A percentile compares a stretch with the other conserved stretches of the same genome.
Conservation (phyloP, 2,113 vertebrate genomes). For the Xyrauchen texanus region DNA sequence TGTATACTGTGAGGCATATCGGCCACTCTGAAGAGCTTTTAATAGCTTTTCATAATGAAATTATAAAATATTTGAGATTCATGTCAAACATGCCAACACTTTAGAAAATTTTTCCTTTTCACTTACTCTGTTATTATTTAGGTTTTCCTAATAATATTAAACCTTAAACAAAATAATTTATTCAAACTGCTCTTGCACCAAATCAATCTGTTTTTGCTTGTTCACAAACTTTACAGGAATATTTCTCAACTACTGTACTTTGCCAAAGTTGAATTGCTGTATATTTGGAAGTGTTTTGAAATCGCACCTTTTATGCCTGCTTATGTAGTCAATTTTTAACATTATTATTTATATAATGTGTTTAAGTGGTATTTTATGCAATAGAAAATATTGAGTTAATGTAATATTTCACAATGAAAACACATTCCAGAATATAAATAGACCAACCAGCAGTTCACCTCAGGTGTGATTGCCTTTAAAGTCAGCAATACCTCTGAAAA, state of each 20-base stretch:
- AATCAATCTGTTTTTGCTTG: neutral
- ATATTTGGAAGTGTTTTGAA: neutral
- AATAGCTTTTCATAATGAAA: too few relatives aligned
- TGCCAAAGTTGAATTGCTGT: neutral
- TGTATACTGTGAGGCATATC: too few relatives aligned
- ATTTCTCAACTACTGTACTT: neutral
- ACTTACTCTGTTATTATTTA: neutral
- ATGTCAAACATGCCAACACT: neutral
- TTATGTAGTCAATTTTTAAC: neutral
- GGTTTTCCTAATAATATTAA: neutral
- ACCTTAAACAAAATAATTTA: neutral
- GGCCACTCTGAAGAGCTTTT: too few relatives aligned
- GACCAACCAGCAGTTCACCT: neutral
- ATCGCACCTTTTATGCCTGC: neutral
- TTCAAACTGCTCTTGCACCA: neutral
- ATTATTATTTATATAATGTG: neutral
- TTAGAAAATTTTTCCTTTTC: neutral
- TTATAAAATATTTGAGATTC: too few relatives aligned
- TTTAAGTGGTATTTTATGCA: neutral
- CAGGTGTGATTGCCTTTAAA: constrained; percentile 18
- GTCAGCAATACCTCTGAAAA: constrained; percentile 6
- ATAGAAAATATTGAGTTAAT: neutral
- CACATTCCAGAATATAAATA: neutral
- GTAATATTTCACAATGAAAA: neutral
- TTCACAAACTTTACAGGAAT: neutral